Evolutionary conservation across 2,888 invertebrate species (phyloP).

Genomic region (Villa cingulata): DNA sequence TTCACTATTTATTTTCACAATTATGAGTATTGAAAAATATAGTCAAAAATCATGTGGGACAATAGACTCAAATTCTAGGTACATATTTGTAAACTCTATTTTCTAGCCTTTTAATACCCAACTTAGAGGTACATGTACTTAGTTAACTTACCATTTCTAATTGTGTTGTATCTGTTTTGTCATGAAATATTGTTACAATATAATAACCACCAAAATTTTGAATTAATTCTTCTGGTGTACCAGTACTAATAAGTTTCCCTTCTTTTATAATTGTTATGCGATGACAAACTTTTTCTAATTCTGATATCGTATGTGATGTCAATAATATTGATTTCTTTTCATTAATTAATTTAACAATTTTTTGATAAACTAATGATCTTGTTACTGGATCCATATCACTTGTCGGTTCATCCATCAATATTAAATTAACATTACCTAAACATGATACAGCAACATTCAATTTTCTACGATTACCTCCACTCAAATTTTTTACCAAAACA

Average conservation of each 20-base stretch:
- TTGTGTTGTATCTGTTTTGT: slow-evolving; percentile 18
- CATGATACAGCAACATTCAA: slow-evolving; percentile 62
- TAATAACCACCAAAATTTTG: slow-evolving; percentile 31
- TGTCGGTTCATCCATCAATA: slow-evolving; percentile 65
- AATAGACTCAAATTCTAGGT: too few species aligned
- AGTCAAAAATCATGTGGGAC: too few species aligned
- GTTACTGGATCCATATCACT: slow-evolving; percentile 54
- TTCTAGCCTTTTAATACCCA: too few species aligned
- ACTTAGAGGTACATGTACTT: too few species aligned
- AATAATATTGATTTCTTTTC: slow-evolving; percentile 31
- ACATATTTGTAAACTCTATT: too few species aligned
- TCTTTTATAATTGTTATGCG: slow-evolving; percentile 33
- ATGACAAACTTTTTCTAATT: slow-evolving; percentile 34
- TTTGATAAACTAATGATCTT: slow-evolving; percentile 30
- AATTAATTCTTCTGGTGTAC: slow-evolving; percentile 27
- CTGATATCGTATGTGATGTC: slow-evolving; percentile 35
- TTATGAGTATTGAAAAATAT: too few species aligned
- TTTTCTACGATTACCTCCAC: slow-evolving; percentile 63
- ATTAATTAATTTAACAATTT: slow-evolving; percentile 27
- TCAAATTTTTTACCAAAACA: slow-evolving; percentile 32
- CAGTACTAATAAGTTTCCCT: slow-evolving; percentile 31
- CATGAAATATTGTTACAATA: slow-evolving; percentile 26
- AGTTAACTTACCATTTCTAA: background rate
- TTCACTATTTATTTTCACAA: too few species aligned
- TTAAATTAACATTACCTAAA: slow-evolving; percentile 54